A percentile compares a stretch with the other conserved stretches of the same genome.
These are phyloP conservation scores for Australoheros scitulus DNA, from an alignment of 2,113 vertebrate species.

Conservation along the genomic window DNA sequence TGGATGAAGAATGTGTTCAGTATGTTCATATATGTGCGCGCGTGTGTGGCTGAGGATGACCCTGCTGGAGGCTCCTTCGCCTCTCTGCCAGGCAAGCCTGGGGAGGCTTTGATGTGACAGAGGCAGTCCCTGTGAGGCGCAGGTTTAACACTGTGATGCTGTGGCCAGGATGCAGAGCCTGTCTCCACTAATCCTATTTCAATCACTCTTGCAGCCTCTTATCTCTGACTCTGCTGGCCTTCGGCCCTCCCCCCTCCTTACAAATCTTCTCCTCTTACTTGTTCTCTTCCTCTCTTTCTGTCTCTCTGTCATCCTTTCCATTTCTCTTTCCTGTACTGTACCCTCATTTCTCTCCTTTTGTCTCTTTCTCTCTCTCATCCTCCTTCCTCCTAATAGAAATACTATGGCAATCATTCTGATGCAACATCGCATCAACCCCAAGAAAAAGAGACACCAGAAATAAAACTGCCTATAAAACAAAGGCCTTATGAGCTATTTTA, in stretches of 20 bases:
- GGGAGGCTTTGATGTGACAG: constrained; percentile 77
- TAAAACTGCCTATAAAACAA: constrained; percentile 51
- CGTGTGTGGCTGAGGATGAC: constrained; percentile 31
- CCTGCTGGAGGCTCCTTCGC: constrained; percentile 56
- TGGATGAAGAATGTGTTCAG: constrained; percentile 48
- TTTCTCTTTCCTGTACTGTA: constrained; percentile 30
- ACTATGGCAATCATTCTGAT: constrained; percentile 66
- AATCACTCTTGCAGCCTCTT: constrained; percentile 78
- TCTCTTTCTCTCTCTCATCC: constrained; percentile 4
- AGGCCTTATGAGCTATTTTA: constrained; percentile 55
- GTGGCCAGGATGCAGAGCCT: constrained; percentile 69
- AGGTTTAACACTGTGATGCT: constrained; percentile 73
- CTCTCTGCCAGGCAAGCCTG: constrained; percentile 63
- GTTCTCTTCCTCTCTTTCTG: constrained; percentile 24
- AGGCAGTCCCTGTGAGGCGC: constrained; percentile 68
- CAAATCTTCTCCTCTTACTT: constrained; percentile 47
- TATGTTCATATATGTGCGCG: constrained; percentile 35
- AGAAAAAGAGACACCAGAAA: constrained; percentile 53
- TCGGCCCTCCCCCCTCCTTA: constrained; percentile 49
- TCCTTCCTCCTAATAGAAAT: constrained; percentile 50
- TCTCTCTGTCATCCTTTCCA: constrained; percentile 25
- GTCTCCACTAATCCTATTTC: constrained; percentile 80
- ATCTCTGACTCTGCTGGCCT: constrained; percentile 74
- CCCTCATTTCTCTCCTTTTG: constrained; percentile 41
- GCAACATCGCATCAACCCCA: constrained; percentile 61